Percentiles rank a stretch among this genome's conserved stretches.
Conservation (phyloP, 2,888 invertebrate species). For the Ashinkailepas kermadecensis region DNA sequence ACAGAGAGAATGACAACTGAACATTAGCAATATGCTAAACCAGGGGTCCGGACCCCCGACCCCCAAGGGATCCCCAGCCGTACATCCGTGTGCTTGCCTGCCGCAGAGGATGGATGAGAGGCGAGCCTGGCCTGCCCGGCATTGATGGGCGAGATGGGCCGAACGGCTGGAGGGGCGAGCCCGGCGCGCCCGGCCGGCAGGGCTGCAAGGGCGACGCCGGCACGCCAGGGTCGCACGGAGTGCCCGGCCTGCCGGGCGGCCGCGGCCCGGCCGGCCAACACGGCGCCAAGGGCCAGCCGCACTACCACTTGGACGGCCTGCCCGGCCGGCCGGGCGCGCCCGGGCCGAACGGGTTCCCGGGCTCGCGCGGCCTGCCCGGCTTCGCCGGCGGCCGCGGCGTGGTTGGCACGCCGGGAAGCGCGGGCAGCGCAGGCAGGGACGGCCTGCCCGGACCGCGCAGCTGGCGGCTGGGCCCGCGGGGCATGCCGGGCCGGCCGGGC, state of each 20-base stretch:
- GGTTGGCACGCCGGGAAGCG: constrained; percentile 46
- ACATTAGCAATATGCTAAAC: too few relatives aligned
- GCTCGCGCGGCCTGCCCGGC: constrained; percentile 33
- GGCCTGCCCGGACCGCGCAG: constrained; percentile 41
- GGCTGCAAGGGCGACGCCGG: neutral
- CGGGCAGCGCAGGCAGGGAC: constrained; percentile 46
- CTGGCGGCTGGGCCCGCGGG: constrained; percentile 36
- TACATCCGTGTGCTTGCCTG: too few relatives aligned
- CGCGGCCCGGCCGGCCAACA: constrained; percentile 48
- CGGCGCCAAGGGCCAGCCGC: constrained; percentile 55
- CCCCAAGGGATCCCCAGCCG: too few relatives aligned
- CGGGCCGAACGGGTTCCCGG: constrained; percentile 38
- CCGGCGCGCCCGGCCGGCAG: neutral
- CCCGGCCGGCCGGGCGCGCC: constrained; percentile 55
- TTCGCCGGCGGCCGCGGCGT: constrained; percentile 36
- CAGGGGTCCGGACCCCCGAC: too few relatives aligned
- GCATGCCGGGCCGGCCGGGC: constrained; percentile 40
- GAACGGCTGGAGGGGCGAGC: neutral
- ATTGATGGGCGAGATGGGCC: too few relatives aligned
- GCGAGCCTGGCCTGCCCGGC: too few relatives aligned
- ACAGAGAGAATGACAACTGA: too few relatives aligned
- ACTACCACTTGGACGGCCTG: constrained; percentile 48
- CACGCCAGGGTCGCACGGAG: constrained; percentile 45
- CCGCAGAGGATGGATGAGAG: too few relatives aligned
- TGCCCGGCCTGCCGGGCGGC: constrained; percentile 48